Percentiles rank a stretch among this genome's conserved stretches.
These are phyloP conservation scores for Lagria hirta DNA, from an alignment of 2,888 invertebrate species.

Conservation along the genomic window DNA sequence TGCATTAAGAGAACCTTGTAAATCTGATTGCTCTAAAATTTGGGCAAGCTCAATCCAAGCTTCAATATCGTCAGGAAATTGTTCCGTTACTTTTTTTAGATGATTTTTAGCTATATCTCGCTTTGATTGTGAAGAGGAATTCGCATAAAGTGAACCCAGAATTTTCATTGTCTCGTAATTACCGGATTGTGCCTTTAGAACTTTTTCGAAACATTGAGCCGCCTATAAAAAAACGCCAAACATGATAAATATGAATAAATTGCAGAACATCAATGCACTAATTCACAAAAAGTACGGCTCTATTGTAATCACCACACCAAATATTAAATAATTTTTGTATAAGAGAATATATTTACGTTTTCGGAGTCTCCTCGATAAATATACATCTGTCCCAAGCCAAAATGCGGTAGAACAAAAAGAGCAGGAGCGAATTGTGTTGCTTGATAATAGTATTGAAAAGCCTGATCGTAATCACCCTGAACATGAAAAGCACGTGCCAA, in stretches of 20 bases:
- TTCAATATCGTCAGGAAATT: constrained; percentile 97
- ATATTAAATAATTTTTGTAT: not conserved
- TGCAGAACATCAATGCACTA: too few species aligned
- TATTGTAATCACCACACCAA: too few species aligned
- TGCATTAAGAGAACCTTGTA: constrained; percentile 83
- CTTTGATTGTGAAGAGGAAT: constrained; percentile 84
- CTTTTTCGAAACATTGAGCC: constrained; percentile 97
- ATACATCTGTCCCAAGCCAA: constrained; percentile 99
- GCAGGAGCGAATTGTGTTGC: constrained; percentile 96
- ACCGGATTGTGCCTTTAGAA: constrained; percentile 93
- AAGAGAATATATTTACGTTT: too few species aligned
- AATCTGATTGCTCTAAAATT: constrained; percentile 93
- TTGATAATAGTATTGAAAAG: constrained; percentile 98
- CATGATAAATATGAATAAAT: not conserved
- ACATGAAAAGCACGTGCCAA: constrained; percentile 95
- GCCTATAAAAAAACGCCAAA: constrained; percentile 64
- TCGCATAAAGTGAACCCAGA: constrained; percentile 93
- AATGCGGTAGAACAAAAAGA: constrained; percentile 94
- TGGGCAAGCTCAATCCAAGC: constrained; percentile 99
- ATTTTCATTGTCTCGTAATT: constrained; percentile 99
- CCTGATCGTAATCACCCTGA: constrained; percentile 93
- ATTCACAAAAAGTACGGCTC: too few species aligned
- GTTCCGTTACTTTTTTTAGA: constrained; percentile 92
- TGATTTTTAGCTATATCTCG: constrained; percentile 92
- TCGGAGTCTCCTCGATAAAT: constrained; percentile 95